Evolutionary conservation across 2,888 invertebrate genomes (phyloP), one percentile per base, ranked within the genome.

Genomic region (Elysia crispata): DNA sequence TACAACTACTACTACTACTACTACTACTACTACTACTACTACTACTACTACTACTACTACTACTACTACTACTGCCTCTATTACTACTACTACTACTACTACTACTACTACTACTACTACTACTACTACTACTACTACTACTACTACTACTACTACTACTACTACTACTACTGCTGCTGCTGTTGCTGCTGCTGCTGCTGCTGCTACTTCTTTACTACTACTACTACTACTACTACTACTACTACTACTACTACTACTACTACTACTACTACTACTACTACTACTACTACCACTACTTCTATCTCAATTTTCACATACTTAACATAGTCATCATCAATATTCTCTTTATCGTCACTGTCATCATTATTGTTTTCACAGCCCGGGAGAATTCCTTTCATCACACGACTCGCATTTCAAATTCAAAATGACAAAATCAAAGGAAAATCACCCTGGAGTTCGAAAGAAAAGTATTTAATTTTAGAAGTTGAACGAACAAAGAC

Each of bases 11-110:
- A 67, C 31, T 67, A 67, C 31, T 67, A 67, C 31, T 67, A 67
- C 31, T 67, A 67, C 31, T 67, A 67, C 31, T 67, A 67, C 31
- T 67, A 67, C 31, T 67, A 67, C 31, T 67, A 67, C 31, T 67
- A 67, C 31, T 67, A 67, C 31, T 67, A 1, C 31, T 67, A 67
- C 31, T 67, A 67, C 31, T 67, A 67, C 31, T 67, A 67, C 31
- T 30, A 30, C 15, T 0, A 11, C 25, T n/a, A n/a, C n/a, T n/a
- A n/a, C n/a, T n/a, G n/a, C n/a, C n/a, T n/a, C n/a, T n/a, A n/a
- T n/a, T n/a, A n/a, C n/a, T n/a, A n/a, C n/a, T n/a, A n/a, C n/a
- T n/a, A n/a, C n/a, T n/a, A n/a, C n/a, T n/a, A n/a, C 15, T 69
- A 0, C 57, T 60, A 62, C 18, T 75, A 33, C 28, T 60, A 18